Base-by-base conservation (phyloP, 2,888 invertebrate species). In the Sphaerophoria rueppellii region DNA sequence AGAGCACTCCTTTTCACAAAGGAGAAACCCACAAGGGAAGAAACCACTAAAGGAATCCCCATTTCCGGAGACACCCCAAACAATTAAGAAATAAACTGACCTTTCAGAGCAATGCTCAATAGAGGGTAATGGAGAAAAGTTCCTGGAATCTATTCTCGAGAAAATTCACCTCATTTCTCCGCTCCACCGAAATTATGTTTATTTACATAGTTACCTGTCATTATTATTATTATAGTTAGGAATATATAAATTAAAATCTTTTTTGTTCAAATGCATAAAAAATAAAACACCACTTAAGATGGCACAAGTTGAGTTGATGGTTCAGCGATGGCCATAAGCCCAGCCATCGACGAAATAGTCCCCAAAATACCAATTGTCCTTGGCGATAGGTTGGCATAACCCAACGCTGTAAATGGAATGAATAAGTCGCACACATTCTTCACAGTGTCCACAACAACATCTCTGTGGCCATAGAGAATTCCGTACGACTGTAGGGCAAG, bases 391-490 rank as follows among this genome's bases (percentile, higher is more conserved):
- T 95, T 95, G 0, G 95, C 93, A 89, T 96, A 95, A 0, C 97
- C 97, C 87, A 98, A 92, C 6, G 96, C 95, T 76, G 96, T 95
- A 83, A 98, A 92, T 0, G 98, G 98, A 89, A 98, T 96, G 88
- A 97, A 96, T 74, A 98, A 91, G 91, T 98, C 98, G 92, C 97
- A 97, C 7, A 94, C 92, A 93, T 98, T 98, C 91, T 97, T 98
- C 5, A 96, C 89, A 0, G 96, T 95, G 92, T 98, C 98, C 86
- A 97, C 93, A 76, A 96, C 93, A 9, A 98, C 93, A 90, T 95
- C 95, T 88, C 94, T 94, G 88, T 94, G 91, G 0, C 88, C 88
- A 65, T 90, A 86, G 34, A 91, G 34, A 12, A 89, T 52, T 0
- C 87, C 83, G 55, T 89, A 91, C 0, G 91, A 91, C 11, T 89